These are phyloP conservation scores for Aptenodytes forsteri DNA, from an alignment of 2,113 vertebrate genomes.

Conservation along the genomic window DNA sequence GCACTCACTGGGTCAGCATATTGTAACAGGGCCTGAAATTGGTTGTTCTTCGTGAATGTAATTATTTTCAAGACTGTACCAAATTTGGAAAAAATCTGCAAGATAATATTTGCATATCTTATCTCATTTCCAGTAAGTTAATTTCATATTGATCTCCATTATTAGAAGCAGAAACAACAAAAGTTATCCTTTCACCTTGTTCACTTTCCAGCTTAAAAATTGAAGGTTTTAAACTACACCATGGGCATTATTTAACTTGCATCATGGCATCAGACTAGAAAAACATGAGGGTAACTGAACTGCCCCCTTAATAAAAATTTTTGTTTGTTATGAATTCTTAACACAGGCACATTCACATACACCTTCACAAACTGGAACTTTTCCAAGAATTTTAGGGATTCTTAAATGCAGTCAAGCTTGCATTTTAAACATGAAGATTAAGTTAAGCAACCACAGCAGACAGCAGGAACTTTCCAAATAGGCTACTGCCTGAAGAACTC, in stretches of 20 bases:
- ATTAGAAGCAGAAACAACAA: not conserved
- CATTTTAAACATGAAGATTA: not conserved
- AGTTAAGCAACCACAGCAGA: not conserved
- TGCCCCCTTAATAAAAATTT: not conserved
- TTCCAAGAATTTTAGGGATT: not conserved
- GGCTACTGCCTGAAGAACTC: not conserved
- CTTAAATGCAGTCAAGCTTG: not conserved
- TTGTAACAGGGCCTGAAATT: conserved; percentile 94
- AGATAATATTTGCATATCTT: not conserved
- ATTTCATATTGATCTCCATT: not conserved
- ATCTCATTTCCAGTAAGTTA: not conserved
- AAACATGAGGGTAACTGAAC: not conserved
- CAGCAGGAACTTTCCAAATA: not conserved
- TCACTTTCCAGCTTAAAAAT: not conserved
- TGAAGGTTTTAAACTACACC: not conserved
- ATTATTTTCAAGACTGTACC: conserved; percentile 95
- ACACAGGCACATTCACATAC: not conserved
- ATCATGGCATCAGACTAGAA: not conserved
- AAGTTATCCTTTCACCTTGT: not conserved
- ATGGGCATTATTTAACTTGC: not conserved
- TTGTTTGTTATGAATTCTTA: not conserved
- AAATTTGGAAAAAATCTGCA: conserved; percentile 95
- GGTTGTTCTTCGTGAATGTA: conserved; percentile 96
- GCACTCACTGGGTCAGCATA: conserved; percentile 88
- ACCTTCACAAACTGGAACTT: not conserved